Percentiles rank a stretch among this genome's conserved stretches.
These are phyloP conservation scores for Mesocentrotus franciscanus DNA, from an alignment of 53 echinoderm and acorn worm genomes.

Conservation along the genomic window DNA sequence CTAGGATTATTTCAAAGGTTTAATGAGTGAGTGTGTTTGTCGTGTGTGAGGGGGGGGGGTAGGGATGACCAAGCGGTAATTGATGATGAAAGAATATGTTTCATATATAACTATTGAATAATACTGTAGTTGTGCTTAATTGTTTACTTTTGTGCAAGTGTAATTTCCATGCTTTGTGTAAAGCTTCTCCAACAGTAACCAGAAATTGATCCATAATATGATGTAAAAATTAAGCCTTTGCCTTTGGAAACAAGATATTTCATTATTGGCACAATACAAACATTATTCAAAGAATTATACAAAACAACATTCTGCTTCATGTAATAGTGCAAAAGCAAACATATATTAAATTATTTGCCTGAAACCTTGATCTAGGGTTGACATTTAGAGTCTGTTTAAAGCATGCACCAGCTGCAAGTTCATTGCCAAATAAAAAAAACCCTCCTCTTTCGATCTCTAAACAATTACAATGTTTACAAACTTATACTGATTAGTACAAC, in stretches of 20 bases:
- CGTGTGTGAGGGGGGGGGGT: too few species aligned
- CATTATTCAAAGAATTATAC: background rate
- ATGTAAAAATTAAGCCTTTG: background rate
- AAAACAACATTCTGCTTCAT: background rate
- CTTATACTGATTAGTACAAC: background rate
- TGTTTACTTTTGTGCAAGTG: too few species aligned
- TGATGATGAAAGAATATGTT: too few species aligned
- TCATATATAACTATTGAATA: too few species aligned
- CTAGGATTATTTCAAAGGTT: background rate
- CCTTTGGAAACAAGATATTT: too few species aligned
- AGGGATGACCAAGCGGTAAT: too few species aligned
- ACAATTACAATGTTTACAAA: conserved; percentile 19
- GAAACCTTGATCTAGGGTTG: background rate
- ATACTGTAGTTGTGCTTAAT: too few species aligned
- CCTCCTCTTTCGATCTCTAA: background rate
- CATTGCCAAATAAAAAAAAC: background rate
- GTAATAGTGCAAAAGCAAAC: background rate
- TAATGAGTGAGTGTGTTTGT: background rate
- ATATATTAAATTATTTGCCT: background rate
- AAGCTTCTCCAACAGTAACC: too few species aligned
- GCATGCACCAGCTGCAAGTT: background rate
- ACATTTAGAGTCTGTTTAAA: background rate
- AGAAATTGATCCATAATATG: background rate
- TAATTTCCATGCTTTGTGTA: too few species aligned
- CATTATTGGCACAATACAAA: too few species aligned